These are phyloP conservation scores for Cnemophilus loriae DNA, from an alignment of 2,113 vertebrate genomes.

Conservation along the genomic window DNA sequence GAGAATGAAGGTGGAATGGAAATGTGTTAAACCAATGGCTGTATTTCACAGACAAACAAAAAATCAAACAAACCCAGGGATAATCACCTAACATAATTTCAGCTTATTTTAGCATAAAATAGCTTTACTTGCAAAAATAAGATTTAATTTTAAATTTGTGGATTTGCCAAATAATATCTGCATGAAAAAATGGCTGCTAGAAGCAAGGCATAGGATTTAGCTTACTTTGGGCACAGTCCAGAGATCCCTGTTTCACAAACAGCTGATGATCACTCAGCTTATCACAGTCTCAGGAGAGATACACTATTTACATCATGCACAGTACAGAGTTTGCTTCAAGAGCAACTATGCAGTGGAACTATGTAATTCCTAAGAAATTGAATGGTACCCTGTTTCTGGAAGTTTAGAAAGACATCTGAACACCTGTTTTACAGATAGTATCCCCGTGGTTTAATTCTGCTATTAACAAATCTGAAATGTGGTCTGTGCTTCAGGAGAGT, in stretches of 20 bases:
- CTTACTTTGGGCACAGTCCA: neutral
- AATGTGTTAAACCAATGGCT: neutral
- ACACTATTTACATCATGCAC: neutral
- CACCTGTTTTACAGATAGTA: neutral
- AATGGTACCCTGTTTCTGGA: neutral
- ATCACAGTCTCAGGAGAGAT: neutral
- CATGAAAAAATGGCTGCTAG: neutral
- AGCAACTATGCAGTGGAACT: neutral
- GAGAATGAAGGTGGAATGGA: neutral
- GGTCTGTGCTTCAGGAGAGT: neutral
- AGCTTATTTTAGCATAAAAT: neutral
- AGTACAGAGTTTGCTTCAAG: neutral
- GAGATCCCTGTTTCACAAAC: neutral
- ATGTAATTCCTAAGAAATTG: neutral
- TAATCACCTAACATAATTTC: neutral
- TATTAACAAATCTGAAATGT: neutral
- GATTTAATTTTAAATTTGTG: neutral
- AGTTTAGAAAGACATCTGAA: neutral
- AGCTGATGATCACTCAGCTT: neutral
- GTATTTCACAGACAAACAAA: neutral
- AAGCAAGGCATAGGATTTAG: neutral
- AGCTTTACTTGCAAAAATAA: neutral
- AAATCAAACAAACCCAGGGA: neutral
- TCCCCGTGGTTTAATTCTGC: neutral
- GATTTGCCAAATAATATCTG: neutral